Conservation (phyloP, 2,113 vertebrate species). For the Turnix velox region DNA sequence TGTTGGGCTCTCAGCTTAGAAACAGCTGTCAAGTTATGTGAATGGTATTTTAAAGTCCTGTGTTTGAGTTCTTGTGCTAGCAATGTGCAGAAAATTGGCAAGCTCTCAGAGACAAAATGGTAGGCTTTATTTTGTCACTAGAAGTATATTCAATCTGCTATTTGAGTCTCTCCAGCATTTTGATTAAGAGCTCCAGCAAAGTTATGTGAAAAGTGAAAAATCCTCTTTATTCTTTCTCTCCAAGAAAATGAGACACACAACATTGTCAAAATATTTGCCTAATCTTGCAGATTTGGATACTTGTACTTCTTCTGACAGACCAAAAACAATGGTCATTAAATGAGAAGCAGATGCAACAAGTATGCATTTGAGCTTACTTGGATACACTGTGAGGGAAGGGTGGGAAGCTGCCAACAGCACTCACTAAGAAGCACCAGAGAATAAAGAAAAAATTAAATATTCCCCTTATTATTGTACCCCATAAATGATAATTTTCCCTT, state of each 20-base stretch:
- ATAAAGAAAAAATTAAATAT: slow-evolving; percentile 63
- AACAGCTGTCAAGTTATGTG: slow-evolving; percentile 43
- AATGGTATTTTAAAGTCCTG: slow-evolving; percentile 45
- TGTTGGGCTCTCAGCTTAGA: slow-evolving; percentile 19
- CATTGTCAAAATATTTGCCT: slow-evolving; percentile 80
- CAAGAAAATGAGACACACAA: slow-evolving; percentile 45
- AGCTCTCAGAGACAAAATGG: slow-evolving; percentile 37
- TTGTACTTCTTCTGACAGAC: slow-evolving; percentile 69
- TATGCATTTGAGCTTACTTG: slow-evolving; percentile 45
- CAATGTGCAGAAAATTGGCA: slow-evolving; percentile 54
- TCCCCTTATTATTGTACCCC: slow-evolving; percentile 56
- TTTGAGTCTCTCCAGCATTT: slow-evolving; percentile 53
- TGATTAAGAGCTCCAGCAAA: slow-evolving; percentile 59
- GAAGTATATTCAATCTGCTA: slow-evolving; percentile 48
- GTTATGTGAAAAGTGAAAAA: slow-evolving; percentile 61
- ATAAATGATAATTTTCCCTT: slow-evolving; percentile 65
- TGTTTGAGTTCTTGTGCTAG: slow-evolving; percentile 48
- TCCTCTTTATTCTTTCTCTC: slow-evolving; percentile 49
- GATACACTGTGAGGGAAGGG: slow-evolving; percentile 21
- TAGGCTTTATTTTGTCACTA: slow-evolving; percentile 58
- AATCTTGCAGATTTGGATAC: slow-evolving; percentile 72
- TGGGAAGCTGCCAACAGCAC: slow-evolving; percentile 60
- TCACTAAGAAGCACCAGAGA: slow-evolving; percentile 59
- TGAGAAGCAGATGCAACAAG: slow-evolving; percentile 73
- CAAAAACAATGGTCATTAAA: slow-evolving; percentile 78